Base-by-base conservation (phyloP, 30 jellyfish, hydroid and myxozoan species). In the Chrysaora quinquecirrha region DNA sequence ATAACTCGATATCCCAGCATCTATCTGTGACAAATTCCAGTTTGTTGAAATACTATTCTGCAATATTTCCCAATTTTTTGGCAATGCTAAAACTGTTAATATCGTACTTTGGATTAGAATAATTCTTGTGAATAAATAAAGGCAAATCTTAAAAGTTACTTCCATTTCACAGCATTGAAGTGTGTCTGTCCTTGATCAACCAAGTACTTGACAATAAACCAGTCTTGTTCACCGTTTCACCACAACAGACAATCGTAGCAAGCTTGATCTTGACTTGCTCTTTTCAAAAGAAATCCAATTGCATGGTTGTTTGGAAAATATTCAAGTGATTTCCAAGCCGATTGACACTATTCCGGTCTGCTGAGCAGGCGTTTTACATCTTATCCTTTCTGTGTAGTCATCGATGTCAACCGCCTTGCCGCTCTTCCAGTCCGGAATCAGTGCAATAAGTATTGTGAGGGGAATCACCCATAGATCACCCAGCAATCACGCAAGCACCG, bases 1-100 rank as follows among this genome's bases (percentile, higher is more conserved):
- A 34, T 56, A 32, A 27, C 19, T 34, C 25, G 96, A 50, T 71
- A 76, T 75, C 23, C 96, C 96, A 21, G 96, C 77, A 73, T 86
- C 96, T 19, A 86, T 61, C 46, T 80, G 90, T 46, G 83, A 64
- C 12, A 80, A 30, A 71, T 66, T 48, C 67, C 47, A 30, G 28
- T 76, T 61, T 2, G 65, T 4, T 4, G 27, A 14, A 6, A 33
- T 27, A 23, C 22, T 25, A 38, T 43, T 34, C 23, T 79, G 54
- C 54, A 66, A 21, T n/a, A 11, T 66, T 54, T 68, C 65, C 90
- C 90, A 80, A 66, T 66, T 32, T 10, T 20, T 38, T 12, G 90
- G 83, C 22, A 80, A n/a, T 16, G 90, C 71, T n/a, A 3, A 16
- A 1, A n/a, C 75, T 23, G 32, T 23, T 22, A 30, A n/a, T 19